A percentile compares a stretch with the other conserved stretches of the same genome.
These are phyloP conservation scores for Ageneiosus marmoratus DNA, from an alignment of 2,113 vertebrate genomes.

Conservation along the genomic window DNA sequence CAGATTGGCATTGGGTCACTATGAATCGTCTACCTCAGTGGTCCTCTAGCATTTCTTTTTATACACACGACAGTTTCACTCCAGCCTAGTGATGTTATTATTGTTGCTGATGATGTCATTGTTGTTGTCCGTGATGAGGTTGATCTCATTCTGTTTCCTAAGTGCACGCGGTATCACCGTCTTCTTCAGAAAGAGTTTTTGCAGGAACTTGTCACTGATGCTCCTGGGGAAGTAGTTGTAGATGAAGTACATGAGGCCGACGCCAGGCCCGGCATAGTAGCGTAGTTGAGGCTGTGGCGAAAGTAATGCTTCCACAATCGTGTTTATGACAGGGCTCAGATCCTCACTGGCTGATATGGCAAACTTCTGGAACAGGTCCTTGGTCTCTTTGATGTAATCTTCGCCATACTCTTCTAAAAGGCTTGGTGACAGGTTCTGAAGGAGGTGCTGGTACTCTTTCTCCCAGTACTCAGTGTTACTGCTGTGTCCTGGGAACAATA, in stretches of 20 bases:
- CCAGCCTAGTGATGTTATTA: conserved; percentile 52
- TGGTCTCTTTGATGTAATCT: conserved; percentile 86
- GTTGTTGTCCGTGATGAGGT: conserved; percentile 34
- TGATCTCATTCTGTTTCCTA: conserved; percentile 56
- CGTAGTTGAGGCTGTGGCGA: conserved; percentile 71
- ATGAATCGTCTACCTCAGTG: conserved; percentile 56
- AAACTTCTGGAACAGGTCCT: conserved; percentile 79
- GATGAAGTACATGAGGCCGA: conserved; percentile 88
- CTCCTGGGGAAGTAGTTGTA: conserved; percentile 80
- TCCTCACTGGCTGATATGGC: conserved; percentile 77
- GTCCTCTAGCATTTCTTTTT: conserved; percentile 53
- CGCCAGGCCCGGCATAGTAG: conserved; percentile 85
- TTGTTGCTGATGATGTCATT: conserved; percentile 56
- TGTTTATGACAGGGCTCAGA: conserved; percentile 82
- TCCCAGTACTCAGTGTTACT: conserved; percentile 81
- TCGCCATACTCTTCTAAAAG: conserved; percentile 89
- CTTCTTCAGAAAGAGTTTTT: conserved; percentile 83
- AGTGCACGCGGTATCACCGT: conserved; percentile 78
- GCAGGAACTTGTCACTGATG: conserved; percentile 81
- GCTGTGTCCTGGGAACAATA: conserved; percentile 65
- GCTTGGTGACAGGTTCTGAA: conserved; percentile 75
- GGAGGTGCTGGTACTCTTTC: conserved; percentile 75
- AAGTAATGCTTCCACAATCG: conserved; percentile 83
- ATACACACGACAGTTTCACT: conserved; percentile 41
- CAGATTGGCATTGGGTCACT: conserved; percentile 42